A percentile compares a stretch with the other conserved stretches of the same genome.
Evolutionary conservation across 2,888 invertebrate species (phyloP).

Genomic region (Drosophila prolongata): DNA sequence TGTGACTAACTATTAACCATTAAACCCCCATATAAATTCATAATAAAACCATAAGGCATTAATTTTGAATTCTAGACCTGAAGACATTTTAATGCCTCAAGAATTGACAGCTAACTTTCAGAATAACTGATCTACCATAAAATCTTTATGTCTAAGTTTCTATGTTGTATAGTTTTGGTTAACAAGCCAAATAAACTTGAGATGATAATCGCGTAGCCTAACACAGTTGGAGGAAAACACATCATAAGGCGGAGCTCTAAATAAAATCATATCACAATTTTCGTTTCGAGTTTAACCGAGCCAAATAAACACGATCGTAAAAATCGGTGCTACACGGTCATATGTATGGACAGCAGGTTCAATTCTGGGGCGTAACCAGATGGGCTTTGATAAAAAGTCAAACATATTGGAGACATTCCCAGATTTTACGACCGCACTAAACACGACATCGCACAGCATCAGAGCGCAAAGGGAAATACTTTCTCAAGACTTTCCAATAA

Average conservation of each 20-base stretch:
- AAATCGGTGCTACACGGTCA: constrained; percentile 45
- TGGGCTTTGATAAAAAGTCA: constrained; percentile 43
- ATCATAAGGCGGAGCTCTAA: constrained; percentile 42
- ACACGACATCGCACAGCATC: constrained; percentile 49
- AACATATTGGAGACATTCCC: constrained; percentile 63
- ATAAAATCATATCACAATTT: constrained; percentile 56
- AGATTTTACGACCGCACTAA: constrained; percentile 60
- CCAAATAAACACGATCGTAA: constrained; percentile 69
- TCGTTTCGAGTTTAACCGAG: constrained; percentile 26
- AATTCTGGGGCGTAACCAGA: constrained; percentile 28
- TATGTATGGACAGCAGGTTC: constrained; percentile 20
- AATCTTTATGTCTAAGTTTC: constrained; percentile 10
- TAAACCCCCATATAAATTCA: neutral
- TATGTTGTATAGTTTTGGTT: constrained; percentile 3
- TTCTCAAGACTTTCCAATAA: constrained; percentile 73
- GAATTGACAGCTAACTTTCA: constrained; percentile 14
- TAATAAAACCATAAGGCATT: neutral
- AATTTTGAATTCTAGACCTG: neutral
- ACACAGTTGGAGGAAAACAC: constrained; percentile 9
- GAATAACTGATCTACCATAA: constrained; percentile 11
- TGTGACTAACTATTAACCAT: neutral
- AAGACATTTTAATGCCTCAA: constrained; percentile 3
- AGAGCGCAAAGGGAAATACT: constrained; percentile 58
- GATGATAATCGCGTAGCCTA: constrained; percentile 4
- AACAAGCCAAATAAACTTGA: constrained; percentile 15